phyloP scores from a whole-genome alignment of 2,888 invertebrate species.

The Bombylius discolor region DNA sequence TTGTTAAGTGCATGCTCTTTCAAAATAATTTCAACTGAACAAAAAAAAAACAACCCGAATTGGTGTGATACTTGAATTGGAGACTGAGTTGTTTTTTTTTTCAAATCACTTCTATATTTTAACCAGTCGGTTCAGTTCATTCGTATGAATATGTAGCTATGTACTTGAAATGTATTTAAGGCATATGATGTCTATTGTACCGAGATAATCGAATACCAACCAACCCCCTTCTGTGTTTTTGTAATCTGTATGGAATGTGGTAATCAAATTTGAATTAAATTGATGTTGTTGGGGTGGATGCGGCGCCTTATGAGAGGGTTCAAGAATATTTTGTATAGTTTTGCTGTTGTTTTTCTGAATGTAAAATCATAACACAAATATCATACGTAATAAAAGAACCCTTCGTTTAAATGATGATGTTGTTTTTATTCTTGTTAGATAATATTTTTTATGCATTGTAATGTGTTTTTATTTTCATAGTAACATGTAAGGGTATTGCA shows the following conservation, averaged over 20 bases:
- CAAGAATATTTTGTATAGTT: neutral
- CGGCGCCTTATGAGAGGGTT: neutral
- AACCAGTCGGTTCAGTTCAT: no score
- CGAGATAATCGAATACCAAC: constrained; percentile 3
- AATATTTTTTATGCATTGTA: no score
- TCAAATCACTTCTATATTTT: no score
- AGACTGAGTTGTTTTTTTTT: no score
- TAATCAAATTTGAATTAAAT: constrained; percentile 17
- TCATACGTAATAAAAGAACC: no score
- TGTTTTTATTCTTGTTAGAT: no score
- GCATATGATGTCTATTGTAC: neutral
- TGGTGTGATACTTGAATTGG: no score
- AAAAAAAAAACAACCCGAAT: constrained; percentile 8
- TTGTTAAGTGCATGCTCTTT: constrained; percentile 34
- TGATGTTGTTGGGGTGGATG: constrained; percentile 9
- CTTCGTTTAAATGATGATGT: no score
- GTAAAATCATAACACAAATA: no score
- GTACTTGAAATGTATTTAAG: neutral
- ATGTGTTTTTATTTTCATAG: no score
- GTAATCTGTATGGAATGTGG: neutral
- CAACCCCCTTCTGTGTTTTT: constrained; percentile 3
- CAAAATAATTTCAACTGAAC: constrained; percentile 21
- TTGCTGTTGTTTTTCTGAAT: no score
- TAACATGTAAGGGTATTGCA: no score
- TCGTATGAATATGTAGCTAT: neutral